phyloP scores from a whole-genome alignment of 1,140 invertebrate genomes.

The Pseudomyrmex gracilis region DNA sequence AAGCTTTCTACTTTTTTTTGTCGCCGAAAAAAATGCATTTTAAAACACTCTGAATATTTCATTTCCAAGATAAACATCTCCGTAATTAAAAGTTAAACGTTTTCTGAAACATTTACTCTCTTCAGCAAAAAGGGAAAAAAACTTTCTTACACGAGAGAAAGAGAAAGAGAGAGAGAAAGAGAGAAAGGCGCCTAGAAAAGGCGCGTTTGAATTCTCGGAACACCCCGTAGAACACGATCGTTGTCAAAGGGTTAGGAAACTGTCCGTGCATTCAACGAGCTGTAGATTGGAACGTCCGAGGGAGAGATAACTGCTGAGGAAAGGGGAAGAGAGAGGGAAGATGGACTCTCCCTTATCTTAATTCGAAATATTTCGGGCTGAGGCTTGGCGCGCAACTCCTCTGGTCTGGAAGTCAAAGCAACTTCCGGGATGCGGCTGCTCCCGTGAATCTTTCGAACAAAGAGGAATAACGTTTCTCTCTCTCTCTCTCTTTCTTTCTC shows the following conservation, averaged over 20 bases:
- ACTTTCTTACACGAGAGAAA: not conserved
- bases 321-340: not conserved
- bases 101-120: not conserved
- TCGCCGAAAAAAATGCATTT: not conserved
- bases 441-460: constrained; percentile 18
- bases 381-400: constrained; percentile 6
- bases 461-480: not conserved
- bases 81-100: not conserved
- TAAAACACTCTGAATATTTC: not conserved
- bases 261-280: constrained; percentile 36
- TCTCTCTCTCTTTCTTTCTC: no score
- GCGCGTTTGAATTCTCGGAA: constrained; percentile 26
- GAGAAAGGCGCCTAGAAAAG: not conserved
- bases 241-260: constrained; percentile 45
- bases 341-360: constrained; percentile 34
- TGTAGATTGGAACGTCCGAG: constrained; percentile 26
- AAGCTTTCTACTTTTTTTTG: not conserved
- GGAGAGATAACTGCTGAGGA: not conserved
- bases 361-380: constrained; percentile 46
- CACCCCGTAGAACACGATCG: not conserved
- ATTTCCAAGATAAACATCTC: not conserved
- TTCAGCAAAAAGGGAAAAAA: no score
- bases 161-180: no score
- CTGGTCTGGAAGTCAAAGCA: constrained; percentile 37
- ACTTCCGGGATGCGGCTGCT: constrained; percentile 44